Base-by-base conservation (phyloP, 2,113 vertebrate species). In the Sylvilagus bachmani region DNA sequence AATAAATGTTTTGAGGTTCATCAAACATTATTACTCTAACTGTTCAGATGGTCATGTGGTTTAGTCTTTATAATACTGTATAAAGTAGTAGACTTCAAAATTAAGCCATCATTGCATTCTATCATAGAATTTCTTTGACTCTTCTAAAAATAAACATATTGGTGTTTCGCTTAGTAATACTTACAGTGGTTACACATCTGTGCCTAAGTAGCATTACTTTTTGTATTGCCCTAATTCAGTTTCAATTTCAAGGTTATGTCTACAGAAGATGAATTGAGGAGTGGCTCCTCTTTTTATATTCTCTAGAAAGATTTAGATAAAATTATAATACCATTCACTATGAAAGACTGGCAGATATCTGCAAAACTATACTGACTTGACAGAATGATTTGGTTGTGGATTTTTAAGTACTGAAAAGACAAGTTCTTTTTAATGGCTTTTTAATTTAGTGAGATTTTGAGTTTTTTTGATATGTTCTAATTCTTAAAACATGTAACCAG, bases 321-420 rank as follows among this genome's bases (percentile, higher is more conserved):
- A 22, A 38, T 33, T 84, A 5, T 14, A 62, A 87, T 77, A 71
- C 17, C 55, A 21, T 36, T 85, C 74, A 85, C 51, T 38, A 51
- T 66, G 19, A 80, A 85, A 70, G 10, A 80, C 73, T 70, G 66
- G 13, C 2, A 79, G 12, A 51, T 79, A 38, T 49, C n/a, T 74
- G 1, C 51, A n/a, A 83, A 93, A 55, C 31, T 44, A 64, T 6
- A 83, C 12, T 19, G 7, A 3, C 10, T n/a, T 86, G 17, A 66
- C 16, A 73, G 67, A 51, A 78, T 62, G 24, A 67, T 87, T 67
- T 83, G 14, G 90, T 19, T 7, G 78, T 83, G 1, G 25, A 31
- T 67, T 84, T 93, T 95, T 77, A 82, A 89, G 6, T 62, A 61
- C 9, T 69, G 86, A 25, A 17, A 73, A 85, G 69, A 67, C 19